These are phyloP conservation scores for Acleris sparsana DNA, from an alignment of 2,888 invertebrate species.

Conservation along the genomic window DNA sequence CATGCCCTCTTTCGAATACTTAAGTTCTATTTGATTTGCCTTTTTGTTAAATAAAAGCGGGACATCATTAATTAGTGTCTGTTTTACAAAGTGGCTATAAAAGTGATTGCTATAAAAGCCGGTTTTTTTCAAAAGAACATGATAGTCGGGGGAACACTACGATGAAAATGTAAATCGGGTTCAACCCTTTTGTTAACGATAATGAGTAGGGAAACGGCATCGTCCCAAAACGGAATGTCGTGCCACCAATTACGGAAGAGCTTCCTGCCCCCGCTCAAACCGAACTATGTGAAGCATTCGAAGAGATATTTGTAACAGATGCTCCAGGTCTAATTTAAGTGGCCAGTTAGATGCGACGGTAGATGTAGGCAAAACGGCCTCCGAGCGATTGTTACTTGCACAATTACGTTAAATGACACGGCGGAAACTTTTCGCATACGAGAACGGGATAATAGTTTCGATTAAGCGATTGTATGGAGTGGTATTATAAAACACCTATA, in stretches of 20 bases:
- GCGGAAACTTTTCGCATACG: constrained; percentile 48
- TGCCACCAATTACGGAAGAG: constrained; percentile 44
- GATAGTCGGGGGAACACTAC: constrained; percentile 49
- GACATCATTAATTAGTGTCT: constrained; percentile 44
- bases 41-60: constrained; percentile 33
- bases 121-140: constrained; percentile 39
- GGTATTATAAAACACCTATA: constrained; percentile 24
- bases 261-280: constrained; percentile 40
- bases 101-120: constrained; percentile 23
- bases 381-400: constrained; percentile 59
- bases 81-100: constrained; percentile 41
- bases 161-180: constrained; percentile 65
- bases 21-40: constrained; percentile 10
- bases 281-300: constrained; percentile 43
- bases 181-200: constrained; percentile 68
- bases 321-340: constrained; percentile 50
- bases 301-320: constrained; percentile 45
- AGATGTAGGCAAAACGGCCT: constrained; percentile 53
- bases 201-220: constrained; percentile 62
- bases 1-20: constrained; percentile 20
- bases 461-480: constrained; percentile 40
- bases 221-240: constrained; percentile 56
- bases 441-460: constrained; percentile 38
- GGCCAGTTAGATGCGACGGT: constrained; percentile 48
- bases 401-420: constrained; percentile 63